A percentile compares a stretch with the other conserved stretches of the same genome.
Evolutionary conservation across 2,797 vertebrate genomes (phyloP).

Genomic region (Hypotaenidia okinawae): DNA sequence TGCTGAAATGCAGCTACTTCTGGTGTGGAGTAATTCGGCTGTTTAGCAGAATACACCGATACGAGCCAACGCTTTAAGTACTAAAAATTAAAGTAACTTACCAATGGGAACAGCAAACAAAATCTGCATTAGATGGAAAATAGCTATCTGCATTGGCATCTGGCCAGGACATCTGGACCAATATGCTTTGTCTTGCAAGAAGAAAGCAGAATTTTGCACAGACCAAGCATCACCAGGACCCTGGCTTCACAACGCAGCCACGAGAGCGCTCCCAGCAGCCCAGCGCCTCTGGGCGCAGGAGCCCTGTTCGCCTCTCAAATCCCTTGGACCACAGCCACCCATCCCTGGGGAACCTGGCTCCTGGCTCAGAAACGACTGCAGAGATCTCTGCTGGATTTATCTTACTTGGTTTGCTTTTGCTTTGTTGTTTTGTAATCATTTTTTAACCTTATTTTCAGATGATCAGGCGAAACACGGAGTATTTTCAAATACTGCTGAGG

Average conservation of each 20-base stretch:
- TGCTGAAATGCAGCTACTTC: not conserved
- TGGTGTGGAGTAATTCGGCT: not conserved
- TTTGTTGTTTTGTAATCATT: not conserved
- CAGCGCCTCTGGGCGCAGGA: not conserved
- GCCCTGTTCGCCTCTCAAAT: fast-evolving
- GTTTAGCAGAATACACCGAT: not conserved
- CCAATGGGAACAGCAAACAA: not conserved
- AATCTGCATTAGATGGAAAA: not conserved
- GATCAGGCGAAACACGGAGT: not conserved
- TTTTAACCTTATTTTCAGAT: not conserved
- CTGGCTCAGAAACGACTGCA: fast-evolving
- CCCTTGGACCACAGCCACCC: not conserved
- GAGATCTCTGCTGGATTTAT: not conserved
- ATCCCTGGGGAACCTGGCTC: not conserved
- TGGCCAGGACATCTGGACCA: not conserved
- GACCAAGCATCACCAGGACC: not conserved
- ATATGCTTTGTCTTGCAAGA: not conserved
- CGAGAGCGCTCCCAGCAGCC: not conserved
- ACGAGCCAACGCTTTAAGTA: not conserved
- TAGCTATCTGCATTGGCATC: not conserved
- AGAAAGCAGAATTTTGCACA: not conserved
- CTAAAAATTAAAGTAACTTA: not conserved
- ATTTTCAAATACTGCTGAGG: not conserved
- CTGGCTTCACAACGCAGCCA: fast-evolving
- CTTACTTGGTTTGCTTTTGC: not conserved